phyloP scores from a whole-genome alignment of 1,140 invertebrate species.

The Harpegnathos saltator region DNA sequence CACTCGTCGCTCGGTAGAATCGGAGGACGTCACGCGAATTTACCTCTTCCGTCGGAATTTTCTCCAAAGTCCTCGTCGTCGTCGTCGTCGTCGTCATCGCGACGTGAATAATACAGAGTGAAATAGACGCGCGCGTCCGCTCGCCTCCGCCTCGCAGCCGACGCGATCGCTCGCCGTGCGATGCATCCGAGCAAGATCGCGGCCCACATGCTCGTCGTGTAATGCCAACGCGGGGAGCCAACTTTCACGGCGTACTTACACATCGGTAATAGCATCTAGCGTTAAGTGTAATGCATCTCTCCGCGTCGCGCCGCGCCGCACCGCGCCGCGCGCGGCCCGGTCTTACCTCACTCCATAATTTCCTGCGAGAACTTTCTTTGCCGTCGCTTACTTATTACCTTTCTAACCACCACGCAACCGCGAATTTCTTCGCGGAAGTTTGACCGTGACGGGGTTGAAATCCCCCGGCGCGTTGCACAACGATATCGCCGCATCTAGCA shows the following conservation, averaged over 20 bases:
- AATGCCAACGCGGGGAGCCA: constrained; percentile 46
- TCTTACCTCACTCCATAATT: constrained; percentile 78
- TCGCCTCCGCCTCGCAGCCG: constrained; percentile 26
- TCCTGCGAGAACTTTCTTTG: constrained; percentile 74
- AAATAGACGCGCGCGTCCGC: constrained; percentile 17
- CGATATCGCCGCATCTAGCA: constrained; percentile 12
- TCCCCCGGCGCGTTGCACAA: background rate
- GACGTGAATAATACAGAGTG: constrained; percentile 31
- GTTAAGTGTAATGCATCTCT: constrained; percentile 76
- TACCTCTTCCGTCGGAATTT: background rate
- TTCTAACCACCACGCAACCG: constrained; percentile 69
- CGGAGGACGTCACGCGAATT: no score
- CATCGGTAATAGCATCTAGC: constrained; percentile 67
- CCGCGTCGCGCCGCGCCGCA: no score
- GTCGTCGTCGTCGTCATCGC: constrained; percentile 19
- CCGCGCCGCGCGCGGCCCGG: no score
- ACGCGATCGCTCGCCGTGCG: constrained; percentile 19
- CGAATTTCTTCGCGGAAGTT: constrained; percentile 76
- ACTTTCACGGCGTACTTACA: constrained; percentile 76
- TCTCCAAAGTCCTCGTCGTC: background rate
- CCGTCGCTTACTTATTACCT: constrained; percentile 71
- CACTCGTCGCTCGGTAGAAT: no score
- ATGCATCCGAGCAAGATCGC: constrained; percentile 25
- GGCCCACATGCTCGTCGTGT: constrained; percentile 40
- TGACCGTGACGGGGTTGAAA: constrained; percentile 74